Evolutionary conservation across 2,113 vertebrate genomes (phyloP).

Genomic region (Gymnogyps californianus): DNA sequence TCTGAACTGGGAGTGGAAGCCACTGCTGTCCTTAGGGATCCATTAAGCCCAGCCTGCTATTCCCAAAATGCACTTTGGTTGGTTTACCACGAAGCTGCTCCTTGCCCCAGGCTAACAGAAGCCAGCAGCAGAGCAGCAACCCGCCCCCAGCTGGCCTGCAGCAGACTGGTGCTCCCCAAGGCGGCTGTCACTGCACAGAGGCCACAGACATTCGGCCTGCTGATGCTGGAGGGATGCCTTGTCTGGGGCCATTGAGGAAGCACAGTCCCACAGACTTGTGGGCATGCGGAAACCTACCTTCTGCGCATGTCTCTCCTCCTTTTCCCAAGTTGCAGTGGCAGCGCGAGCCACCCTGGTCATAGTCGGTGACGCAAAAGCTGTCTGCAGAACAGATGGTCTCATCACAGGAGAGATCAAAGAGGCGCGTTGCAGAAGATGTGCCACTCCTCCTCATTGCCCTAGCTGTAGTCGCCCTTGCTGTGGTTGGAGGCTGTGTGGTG

Average conservation of each 20-base stretch:
- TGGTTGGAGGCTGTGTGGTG: background rate
- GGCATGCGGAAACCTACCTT: conserved; percentile 71
- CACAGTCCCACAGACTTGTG: too few species aligned
- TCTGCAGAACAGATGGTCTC: conserved; percentile 84
- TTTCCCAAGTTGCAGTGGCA: conserved; percentile 92
- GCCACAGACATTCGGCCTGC: too few species aligned
- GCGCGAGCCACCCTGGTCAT: conserved; percentile 81
- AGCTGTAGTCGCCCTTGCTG: background rate
- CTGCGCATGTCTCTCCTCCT: conserved; percentile 81
- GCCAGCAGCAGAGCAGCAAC: background rate
- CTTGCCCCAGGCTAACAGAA: background rate
- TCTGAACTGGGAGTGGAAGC: background rate
- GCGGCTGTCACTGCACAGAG: too few species aligned
- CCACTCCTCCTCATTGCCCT: background rate
- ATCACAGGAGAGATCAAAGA: conserved; percentile 83
- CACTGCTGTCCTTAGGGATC: background rate
- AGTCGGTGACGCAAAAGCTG: conserved; percentile 91
- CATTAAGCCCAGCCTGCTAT: background rate
- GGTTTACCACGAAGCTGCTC: background rate
- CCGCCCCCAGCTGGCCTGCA: too few species aligned
- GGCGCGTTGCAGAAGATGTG: conserved; percentile 35
- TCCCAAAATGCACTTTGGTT: fast-evolving
- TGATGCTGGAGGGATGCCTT: too few species aligned
- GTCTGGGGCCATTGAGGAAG: too few species aligned
- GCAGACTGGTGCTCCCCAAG: too few species aligned